These are phyloP conservation scores for Notodonta ziczac DNA, from an alignment of 2,888 invertebrate species.

Conservation along the genomic window DNA sequence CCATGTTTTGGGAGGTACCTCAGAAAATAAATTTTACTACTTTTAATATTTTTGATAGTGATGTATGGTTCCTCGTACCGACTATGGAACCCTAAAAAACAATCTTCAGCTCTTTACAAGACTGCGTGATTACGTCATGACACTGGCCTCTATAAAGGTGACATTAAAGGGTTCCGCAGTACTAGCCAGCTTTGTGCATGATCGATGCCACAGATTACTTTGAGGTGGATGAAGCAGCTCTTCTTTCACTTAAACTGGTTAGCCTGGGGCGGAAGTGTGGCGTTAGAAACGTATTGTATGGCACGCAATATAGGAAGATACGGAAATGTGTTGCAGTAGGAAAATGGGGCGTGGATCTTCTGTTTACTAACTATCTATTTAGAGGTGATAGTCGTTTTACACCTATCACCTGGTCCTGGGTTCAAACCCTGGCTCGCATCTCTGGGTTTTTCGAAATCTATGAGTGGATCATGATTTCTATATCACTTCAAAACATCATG, in stretches of 20 bases:
- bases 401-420: no score
- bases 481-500: no score
- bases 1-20: no score
- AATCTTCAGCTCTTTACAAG: constrained; percentile 10
- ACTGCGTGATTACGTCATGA: constrained; percentile 35
- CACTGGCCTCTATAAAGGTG: constrained; percentile 27
- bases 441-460: no score
- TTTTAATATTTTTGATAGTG: no score
- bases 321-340: constrained; percentile 14
- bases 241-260: constrained; percentile 70
- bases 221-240: constrained; percentile 58
- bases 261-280: constrained; percentile 68
- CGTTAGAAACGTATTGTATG: constrained; percentile 50
- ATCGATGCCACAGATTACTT: constrained; percentile 77
- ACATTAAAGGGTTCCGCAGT: constrained; percentile 39
- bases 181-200: constrained; percentile 64
- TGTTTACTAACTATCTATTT: background rate
- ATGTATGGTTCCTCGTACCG: no score
- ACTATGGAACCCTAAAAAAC: background rate
- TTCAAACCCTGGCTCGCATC: no score
- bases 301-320: constrained; percentile 37
- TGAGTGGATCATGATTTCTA: no score
- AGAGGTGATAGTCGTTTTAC: no score
- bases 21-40: no score
- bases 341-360: background rate